Base-by-base conservation (phyloP, 1,140 invertebrate genomes). In the Thereuonema tuberculata region DNA sequence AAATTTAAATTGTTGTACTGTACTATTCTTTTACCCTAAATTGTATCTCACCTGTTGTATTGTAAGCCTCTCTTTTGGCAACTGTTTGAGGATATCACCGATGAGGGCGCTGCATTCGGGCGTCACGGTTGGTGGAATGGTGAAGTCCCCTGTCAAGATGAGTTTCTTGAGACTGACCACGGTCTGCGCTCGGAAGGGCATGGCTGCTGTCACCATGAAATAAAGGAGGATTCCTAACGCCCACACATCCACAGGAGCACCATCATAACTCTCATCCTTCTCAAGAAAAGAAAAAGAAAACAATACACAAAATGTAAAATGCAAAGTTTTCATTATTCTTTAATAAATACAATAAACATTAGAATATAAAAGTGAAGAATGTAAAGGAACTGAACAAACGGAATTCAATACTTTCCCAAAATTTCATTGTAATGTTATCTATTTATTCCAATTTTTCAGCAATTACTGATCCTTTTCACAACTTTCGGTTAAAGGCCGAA, bases 191-290 rank as follows among this genome's bases (percentile, higher is more conserved):
- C 83, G 76, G 69, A 89, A 89, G 5, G 87, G 87, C 80, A 90
- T 84, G 58, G 79, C 78, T 0, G 84, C 86, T 23, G 82, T 83
- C 12, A 88, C 78, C 77, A 89, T 84, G 66, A 89, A 89, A 69
- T 85, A 89, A 1, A 89, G 71, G 58, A 90, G 72, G 15, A 90
- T 83, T 1, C 87, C 87, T 61, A 91, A 72, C 0, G 89, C 87
- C 89, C 89, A 93, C 1, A 89, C 79, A 71, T 93, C 84, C 0
- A 91, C 89, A 48, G 81, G 81, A 1, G 79, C 73, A 0, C 89
- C 82, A 58, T 71, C 68, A 71, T 90, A 90, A 59, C 82, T 78
- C 66, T 86, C 84, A 66, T 88, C 87, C 52, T n/a, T n/a, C n/a
- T n/a, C n/a, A 82, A 75, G 63, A 85, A 82, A 52, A 5, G 63